Percentiles rank a stretch among this genome's conserved stretches.
phyloP scores from a whole-genome alignment of 2,888 invertebrate species.

The Octodonta nipae region DNA sequence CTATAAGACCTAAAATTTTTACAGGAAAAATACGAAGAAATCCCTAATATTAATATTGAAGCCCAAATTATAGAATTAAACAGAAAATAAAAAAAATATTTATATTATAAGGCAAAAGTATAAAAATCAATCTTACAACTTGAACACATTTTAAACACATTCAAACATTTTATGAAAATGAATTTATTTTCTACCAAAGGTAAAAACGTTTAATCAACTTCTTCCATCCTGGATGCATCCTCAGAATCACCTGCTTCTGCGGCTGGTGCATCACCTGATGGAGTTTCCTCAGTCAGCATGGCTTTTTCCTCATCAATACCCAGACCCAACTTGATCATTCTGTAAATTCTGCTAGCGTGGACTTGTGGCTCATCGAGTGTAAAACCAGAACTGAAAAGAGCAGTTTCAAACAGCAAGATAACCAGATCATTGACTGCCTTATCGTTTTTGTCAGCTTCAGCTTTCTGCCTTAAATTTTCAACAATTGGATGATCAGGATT shows the following conservation, averaged over 20 bases:
- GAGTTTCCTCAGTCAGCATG: slow-evolving; percentile 54
- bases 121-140: too few species aligned
- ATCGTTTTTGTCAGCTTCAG: slow-evolving; percentile 93
- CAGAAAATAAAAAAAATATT: too few species aligned
- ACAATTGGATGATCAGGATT: slow-evolving; percentile 93
- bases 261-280: slow-evolving; percentile 64
- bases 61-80: too few species aligned
- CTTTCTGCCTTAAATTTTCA: slow-evolving; percentile 78
- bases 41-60: too few species aligned
- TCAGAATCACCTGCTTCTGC: slow-evolving; percentile 72
- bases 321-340: slow-evolving; percentile 97
- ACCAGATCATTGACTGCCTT: slow-evolving; percentile 97
- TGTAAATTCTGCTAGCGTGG: slow-evolving; percentile 89
- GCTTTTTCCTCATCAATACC: slow-evolving; percentile 94
- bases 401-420: slow-evolving; percentile 88
- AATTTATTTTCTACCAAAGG: too few species aligned
- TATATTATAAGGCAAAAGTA: neutral
- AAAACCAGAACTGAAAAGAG: slow-evolving; percentile 91
- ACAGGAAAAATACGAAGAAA: too few species aligned
- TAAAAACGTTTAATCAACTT: slow-evolving; percentile 79
- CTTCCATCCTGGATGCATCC: slow-evolving; percentile 96
- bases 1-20: too few species aligned
- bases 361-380: slow-evolving; percentile 88
- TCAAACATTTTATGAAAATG: too few species aligned
- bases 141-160: slow-evolving; percentile 5